phyloP scores from a whole-genome alignment of 2,888 invertebrate species.

The Gibbula magus region DNA sequence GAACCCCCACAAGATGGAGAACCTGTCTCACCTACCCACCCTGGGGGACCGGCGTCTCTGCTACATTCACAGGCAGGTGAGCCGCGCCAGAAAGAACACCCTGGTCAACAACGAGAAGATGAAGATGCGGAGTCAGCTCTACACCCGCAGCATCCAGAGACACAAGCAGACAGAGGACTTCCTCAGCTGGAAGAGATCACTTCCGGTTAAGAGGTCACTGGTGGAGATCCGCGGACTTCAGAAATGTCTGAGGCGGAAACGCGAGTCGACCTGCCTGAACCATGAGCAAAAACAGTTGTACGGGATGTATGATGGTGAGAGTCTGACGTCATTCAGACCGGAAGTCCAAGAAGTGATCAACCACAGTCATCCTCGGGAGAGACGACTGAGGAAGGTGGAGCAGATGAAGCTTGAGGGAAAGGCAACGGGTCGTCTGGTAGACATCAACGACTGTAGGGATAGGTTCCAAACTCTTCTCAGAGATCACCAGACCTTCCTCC shows the following conservation, averaged over 20 bases:
- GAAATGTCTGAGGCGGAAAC: slow-evolving; percentile 46
- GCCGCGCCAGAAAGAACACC: slow-evolving; percentile 45
- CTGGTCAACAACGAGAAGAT: slow-evolving; percentile 49
- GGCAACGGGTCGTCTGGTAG: slow-evolving; percentile 29
- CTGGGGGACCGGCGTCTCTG: slow-evolving; percentile 47
- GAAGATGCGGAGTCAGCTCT: slow-evolving; percentile 32
- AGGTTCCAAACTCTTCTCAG: slow-evolving; percentile 23
- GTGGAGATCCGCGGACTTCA: slow-evolving; percentile 46
- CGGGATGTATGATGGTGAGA: slow-evolving; percentile 50
- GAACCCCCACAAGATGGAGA: slow-evolving; percentile 29
- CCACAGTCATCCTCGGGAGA: slow-evolving; percentile 24
- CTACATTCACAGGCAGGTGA: slow-evolving; percentile 46
- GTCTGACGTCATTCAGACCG: slow-evolving; percentile 44
- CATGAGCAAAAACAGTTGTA: slow-evolving; percentile 33
- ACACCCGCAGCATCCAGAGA: slow-evolving; percentile 32
- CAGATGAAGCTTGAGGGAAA: slow-evolving; percentile 24
- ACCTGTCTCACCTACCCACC: slow-evolving; percentile 42
- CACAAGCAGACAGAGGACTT: slow-evolving; percentile 44
- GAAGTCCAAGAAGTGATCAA: slow-evolving; percentile 44
- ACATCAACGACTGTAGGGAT: slow-evolving; percentile 18
- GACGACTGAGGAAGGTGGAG: slow-evolving; percentile 29
- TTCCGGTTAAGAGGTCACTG: slow-evolving; percentile 46
- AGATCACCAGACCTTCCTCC: not conserved
- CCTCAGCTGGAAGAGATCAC: slow-evolving; percentile 34
- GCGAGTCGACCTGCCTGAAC: slow-evolving; percentile 44